Evolutionary conservation across 2,797 vertebrate species (phyloP).

Genomic region (Nannoperca obscura): DNA sequence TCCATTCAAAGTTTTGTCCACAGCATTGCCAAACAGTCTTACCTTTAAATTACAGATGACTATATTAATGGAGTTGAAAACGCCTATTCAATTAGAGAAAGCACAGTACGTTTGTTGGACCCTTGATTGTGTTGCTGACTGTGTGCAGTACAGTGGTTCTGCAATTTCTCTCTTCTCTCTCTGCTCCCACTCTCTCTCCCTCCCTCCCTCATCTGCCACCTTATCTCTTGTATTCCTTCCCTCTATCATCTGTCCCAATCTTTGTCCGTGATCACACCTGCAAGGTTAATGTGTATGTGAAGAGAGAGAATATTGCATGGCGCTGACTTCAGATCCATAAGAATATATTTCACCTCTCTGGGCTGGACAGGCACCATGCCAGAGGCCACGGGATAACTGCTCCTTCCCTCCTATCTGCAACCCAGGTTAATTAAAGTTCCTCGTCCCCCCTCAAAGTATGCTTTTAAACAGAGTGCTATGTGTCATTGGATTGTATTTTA

Average conservation of each 20-base stretch:
- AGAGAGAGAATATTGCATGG: constrained; percentile 59
- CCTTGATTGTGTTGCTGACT: constrained; percentile 27
- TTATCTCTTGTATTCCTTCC: constrained; percentile 42
- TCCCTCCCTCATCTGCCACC: constrained; percentile 12
- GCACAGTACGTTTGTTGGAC: constrained; percentile 7
- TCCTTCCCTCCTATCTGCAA: constrained; percentile 65
- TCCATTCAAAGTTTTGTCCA: not conserved
- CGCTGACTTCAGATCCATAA: constrained; percentile 76
- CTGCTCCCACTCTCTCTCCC: not conserved
- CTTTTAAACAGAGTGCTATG: constrained; percentile 84
- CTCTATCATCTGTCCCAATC: constrained; percentile 52
- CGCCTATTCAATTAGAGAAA: constrained; percentile 3
- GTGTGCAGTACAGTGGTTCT: constrained; percentile 27
- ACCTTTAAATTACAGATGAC: not conserved
- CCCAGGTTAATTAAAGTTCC: constrained; percentile 83
- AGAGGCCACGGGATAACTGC: constrained; percentile 76
- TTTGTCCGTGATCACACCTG: constrained; percentile 66
- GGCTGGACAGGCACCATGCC: constrained; percentile 70
- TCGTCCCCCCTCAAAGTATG: constrained; percentile 76
- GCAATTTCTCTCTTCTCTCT: constrained; percentile 10
- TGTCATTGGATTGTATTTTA: constrained; percentile 80
- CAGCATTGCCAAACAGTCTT: not conserved
- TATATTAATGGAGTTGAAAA: not conserved
- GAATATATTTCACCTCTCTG: constrained; percentile 78
- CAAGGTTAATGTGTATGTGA: constrained; percentile 79